Evolutionary conservation across 2,888 invertebrate genomes (phyloP).

Genomic region (Bembecia ichneumoniformis): DNA sequence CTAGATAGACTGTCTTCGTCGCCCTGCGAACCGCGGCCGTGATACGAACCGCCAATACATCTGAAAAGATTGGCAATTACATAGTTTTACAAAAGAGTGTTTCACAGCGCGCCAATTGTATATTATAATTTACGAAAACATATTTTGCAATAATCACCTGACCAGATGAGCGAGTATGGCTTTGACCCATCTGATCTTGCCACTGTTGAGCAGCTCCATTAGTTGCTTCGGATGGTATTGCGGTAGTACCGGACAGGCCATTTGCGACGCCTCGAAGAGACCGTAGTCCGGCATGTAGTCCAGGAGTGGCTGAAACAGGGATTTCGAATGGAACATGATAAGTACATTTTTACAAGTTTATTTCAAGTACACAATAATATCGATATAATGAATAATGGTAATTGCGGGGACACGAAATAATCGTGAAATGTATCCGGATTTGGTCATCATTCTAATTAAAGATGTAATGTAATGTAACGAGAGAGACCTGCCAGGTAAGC

Average conservation of each 20-base stretch:
- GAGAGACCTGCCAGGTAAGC: too few relatives aligned
- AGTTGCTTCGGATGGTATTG: conserved; percentile 99
- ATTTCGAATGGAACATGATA: conserved; percentile 1
- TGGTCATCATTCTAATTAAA: too few relatives aligned
- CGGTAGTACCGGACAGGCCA: conserved; percentile 97
- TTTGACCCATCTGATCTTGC: conserved; percentile 97
- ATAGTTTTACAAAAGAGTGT: too few relatives aligned
- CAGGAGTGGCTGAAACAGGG: conserved; percentile 55
- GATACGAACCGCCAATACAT: conserved; percentile 76
- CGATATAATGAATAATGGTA: too few relatives aligned
- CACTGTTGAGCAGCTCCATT: conserved; percentile 98
- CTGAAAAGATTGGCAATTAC: conserved; percentile 23
- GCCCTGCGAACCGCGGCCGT: conserved; percentile 61
- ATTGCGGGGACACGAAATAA: too few relatives aligned
- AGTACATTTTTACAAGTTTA: too few relatives aligned
- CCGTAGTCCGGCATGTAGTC: conserved; percentile 96
- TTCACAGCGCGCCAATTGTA: too few relatives aligned
- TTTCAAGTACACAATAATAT: neutral
- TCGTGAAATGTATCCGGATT: too few relatives aligned
- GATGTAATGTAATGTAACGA: too few relatives aligned
- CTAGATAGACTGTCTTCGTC: conserved; percentile 75
- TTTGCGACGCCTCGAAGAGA: conserved; percentile 95
- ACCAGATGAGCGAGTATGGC: conserved; percentile 98
- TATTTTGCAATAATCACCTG: conserved; percentile 59
- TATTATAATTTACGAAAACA: too few relatives aligned